phyloP scores from a whole-genome alignment of 2,888 invertebrate genomes.

The Myathropa florea region DNA sequence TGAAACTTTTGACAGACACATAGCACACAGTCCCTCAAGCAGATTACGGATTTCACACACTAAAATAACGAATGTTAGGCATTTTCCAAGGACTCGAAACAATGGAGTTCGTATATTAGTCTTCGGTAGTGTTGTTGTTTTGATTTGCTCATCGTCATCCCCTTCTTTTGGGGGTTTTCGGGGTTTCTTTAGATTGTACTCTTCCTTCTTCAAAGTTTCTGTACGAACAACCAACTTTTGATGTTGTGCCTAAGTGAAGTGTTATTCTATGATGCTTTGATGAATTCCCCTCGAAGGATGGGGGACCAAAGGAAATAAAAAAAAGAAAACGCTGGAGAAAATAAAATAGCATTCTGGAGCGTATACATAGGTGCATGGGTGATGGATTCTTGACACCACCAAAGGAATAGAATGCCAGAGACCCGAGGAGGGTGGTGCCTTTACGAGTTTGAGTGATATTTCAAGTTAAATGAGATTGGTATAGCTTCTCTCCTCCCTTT shows the following conservation, averaged over 20 bases:
- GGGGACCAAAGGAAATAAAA: neutral
- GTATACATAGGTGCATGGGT: constrained; percentile 21
- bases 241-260: constrained; percentile 47
- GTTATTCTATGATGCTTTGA: constrained; percentile 61
- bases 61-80: constrained; percentile 50
- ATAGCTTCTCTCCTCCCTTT: constrained; percentile 48
- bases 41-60: constrained; percentile 53
- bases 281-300: constrained; percentile 27
- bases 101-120: constrained; percentile 29
- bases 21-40: constrained; percentile 15
- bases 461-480: constrained; percentile 66
- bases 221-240: constrained; percentile 54
- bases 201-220: neutral
- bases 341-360: constrained; percentile 20
- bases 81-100: constrained; percentile 44
- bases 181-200: constrained; percentile 2
- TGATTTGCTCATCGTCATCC: constrained; percentile 23
- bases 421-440: constrained; percentile 7
- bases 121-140: constrained; percentile 14
- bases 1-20: constrained; percentile 39
- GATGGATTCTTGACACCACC: constrained; percentile 63
- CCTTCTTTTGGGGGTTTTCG: neutral
- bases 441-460: constrained; percentile 40
- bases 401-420: constrained; percentile 41
- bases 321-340: constrained; percentile 8